Conservation (phyloP, 2,797 vertebrate genomes). For the Thripadectes ignobilis region DNA sequence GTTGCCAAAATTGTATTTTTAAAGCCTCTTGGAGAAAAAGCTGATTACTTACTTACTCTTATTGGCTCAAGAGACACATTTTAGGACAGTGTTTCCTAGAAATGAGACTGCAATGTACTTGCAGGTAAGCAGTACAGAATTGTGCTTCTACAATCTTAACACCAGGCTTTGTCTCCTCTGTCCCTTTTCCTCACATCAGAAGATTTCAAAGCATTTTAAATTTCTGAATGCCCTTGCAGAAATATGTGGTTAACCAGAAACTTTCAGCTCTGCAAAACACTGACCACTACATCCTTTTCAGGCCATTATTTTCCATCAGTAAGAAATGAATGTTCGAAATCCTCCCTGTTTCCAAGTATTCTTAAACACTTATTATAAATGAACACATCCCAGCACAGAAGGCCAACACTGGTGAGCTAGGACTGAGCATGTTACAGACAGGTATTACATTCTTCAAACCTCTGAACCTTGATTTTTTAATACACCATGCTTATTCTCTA, state of each 20-base stretch:
- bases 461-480: not conserved
- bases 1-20: conserved; percentile 82
- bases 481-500: not conserved
- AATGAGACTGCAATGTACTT: not conserved
- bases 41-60: not conserved
- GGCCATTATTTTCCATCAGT: not conserved
- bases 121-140: not conserved
- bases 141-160: not conserved
- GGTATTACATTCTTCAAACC: not conserved
- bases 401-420: not conserved
- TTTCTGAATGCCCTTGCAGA: not conserved
- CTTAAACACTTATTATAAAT: not conserved
- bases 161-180: not conserved
- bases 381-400: not conserved
- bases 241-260: not conserved
- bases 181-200: not conserved
- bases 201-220: not conserved
- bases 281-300: not conserved
- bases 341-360: not conserved
- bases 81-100: conserved; percentile 22
- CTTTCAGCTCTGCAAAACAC: not conserved
- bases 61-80: conserved; percentile 18
- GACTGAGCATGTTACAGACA: not conserved
- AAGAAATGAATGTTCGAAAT: not conserved
- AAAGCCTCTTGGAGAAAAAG: conserved; percentile 76